Evolutionary conservation across 1,140 invertebrate genomes (phyloP).

Genomic region (Tribolium madens): DNA sequence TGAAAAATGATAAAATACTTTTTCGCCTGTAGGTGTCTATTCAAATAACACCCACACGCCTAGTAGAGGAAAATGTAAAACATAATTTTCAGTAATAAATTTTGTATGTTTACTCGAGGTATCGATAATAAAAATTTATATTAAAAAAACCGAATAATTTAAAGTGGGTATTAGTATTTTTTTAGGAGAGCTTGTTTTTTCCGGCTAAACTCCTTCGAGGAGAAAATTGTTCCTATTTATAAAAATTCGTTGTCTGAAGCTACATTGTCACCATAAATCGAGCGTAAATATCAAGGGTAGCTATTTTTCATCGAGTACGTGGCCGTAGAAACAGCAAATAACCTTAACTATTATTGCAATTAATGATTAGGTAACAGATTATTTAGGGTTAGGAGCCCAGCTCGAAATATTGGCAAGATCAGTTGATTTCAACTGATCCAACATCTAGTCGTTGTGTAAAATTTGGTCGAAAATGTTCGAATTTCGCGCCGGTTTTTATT

Average conservation of each 20-base stretch:
- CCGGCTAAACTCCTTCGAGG: too few relatives aligned
- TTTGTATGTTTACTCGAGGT: slow-evolving; percentile 9
- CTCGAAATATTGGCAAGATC: slow-evolving; percentile 48
- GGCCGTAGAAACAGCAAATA: slow-evolving; percentile 4
- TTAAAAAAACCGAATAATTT: too few relatives aligned
- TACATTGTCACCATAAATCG: slow-evolving; percentile 31
- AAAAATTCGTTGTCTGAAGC: slow-evolving; percentile 26
- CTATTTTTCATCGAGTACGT: slow-evolving; percentile 33
- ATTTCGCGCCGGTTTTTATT: slow-evolving; percentile 42
- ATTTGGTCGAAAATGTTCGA: slow-evolving; percentile 39
- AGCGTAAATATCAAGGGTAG: slow-evolving; percentile 42
- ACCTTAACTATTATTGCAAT: slow-evolving; percentile 46
- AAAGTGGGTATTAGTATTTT: too few relatives aligned
- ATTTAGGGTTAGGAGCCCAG: slow-evolving; percentile 52
- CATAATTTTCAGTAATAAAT: slow-evolving; percentile 54
- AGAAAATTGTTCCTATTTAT: slow-evolving; percentile 34
- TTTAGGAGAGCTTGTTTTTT: not conserved
- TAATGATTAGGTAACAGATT: slow-evolving; percentile 55
- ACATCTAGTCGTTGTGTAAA: slow-evolving; percentile 33
- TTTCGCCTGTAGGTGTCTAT: slow-evolving; percentile 3
- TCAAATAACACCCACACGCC: slow-evolving; percentile 1
- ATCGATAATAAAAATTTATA: too few relatives aligned
- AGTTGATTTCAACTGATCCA: slow-evolving; percentile 7
- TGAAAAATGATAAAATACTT: slow-evolving; percentile 33
- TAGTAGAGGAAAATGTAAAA: not conserved